Evolutionary conservation across 2,888 invertebrate genomes (phyloP), one percentile per base, ranked within the genome.

Genomic region (Syrphus vitripennis): DNA sequence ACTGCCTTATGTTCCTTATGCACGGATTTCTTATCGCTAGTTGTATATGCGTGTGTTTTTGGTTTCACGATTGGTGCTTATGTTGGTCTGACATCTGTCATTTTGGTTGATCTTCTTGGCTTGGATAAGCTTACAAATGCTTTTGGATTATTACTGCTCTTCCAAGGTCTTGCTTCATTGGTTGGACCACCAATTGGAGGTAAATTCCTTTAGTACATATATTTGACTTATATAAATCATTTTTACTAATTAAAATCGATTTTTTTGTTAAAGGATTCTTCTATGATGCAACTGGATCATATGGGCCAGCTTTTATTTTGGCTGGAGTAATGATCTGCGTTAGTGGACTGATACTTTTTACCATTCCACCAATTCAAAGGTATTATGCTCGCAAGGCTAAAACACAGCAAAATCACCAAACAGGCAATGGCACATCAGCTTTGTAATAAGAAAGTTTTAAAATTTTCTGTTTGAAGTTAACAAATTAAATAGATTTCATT

Each of bases 21-120:
- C 92, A 92, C 92, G 88, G 95, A 95, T 89, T 97, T 96, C 92
- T 93, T 94, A 90, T 93, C 96, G 9, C 94, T 98, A 89, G 95
- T 95, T 21, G 89, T 96, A 72, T 99, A 97, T 92, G 95, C 97
- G 26, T 94, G 94, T 40, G 94, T 95, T 10, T 98, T 97, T 91
- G 98, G 98, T 70, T 97, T 97, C 90, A 97, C 97, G 19, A 97
- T 97, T 89, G 98, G 98, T 88, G 98, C 98, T 79, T 99, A 98
- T 92, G 98, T 98, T 61, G 98, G 98, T n/a, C 94, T 99, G 69
- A 98, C 98, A 3, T 98, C 98, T 24, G 98, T 98, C 71, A 97
- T 98, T 88, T 94, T 98, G 80, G 98, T 98, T 29, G 98, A 99
- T 92, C 94, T 99, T 50, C 93, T 99, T 70, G 98, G 98, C n/a